Evolutionary conservation across 2,113 vertebrate genomes (phyloP).

Genomic region (Ctenomys sociabilis): DNA sequence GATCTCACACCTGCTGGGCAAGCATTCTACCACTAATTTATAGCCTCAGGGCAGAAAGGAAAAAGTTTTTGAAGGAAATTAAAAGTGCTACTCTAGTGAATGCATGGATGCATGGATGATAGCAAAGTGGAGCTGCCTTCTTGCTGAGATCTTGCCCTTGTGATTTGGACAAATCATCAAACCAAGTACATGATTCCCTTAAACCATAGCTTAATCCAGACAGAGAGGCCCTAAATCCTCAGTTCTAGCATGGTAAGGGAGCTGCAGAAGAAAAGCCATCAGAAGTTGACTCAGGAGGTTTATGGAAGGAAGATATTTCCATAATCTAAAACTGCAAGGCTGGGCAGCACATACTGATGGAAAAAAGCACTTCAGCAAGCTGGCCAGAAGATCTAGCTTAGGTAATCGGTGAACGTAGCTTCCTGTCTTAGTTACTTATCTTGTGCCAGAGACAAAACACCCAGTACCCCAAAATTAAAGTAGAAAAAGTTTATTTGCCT

Average conservation of each 20-base stretch:
- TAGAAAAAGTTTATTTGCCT: not conserved
- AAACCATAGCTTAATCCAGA: not conserved
- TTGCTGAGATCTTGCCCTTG: not conserved
- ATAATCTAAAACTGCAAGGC: not conserved
- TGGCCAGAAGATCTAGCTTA: not conserved
- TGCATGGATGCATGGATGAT: not conserved
- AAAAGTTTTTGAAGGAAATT: not conserved
- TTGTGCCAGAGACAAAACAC: not conserved
- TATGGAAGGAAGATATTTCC: not conserved
- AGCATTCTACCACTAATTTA: not conserved
- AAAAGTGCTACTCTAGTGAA: not conserved
- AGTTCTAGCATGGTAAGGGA: not conserved
- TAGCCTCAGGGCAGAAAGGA: not conserved
- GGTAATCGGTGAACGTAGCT: not conserved
- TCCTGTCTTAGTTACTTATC: not conserved
- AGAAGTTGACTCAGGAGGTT: not conserved
- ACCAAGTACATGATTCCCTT: not conserved
- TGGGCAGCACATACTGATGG: not conserved
- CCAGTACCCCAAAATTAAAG: not conserved
- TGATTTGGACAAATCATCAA: not conserved
- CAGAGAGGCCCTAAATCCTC: not conserved
- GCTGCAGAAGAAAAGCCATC: not conserved
- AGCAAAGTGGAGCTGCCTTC: not conserved
- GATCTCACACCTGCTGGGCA: not conserved
- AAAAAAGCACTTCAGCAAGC: not conserved